Evolutionary conservation across 2,888 invertebrate genomes (phyloP), one percentile per base, ranked within the genome.

Genomic region (Pogonocherus hispidulus): DNA sequence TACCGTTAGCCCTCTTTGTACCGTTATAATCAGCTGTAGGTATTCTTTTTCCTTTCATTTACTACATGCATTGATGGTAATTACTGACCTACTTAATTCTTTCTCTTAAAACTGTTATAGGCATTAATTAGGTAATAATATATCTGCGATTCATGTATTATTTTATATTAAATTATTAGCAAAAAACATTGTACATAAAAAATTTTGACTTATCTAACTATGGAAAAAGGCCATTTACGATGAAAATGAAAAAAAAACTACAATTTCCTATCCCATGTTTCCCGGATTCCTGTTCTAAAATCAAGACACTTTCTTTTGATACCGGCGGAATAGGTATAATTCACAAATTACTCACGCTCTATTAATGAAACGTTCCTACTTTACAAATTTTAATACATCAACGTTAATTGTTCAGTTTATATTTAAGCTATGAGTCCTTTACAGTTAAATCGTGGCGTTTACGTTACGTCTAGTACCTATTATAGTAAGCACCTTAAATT

Each of bases 301-400:
- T n/a, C n/a, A n/a, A n/a, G 41, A 6, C 41, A 41, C 41, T 41
- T 41, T 41, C 41, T 41, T 41, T 41, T n/a, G n/a, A 41, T n/a
- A n/a, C 5, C 14, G 41, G 16, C n/a, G 2, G 41, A 1, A 41
- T n/a, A 41, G 11, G 5, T 8, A 37, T 41, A 41, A 41, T 41
- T 41, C 14, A n/a, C n/a, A 16, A 14, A 41, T 41, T 41, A 41
- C 5, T 41, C 8, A n/a, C 41, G 41, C 16, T 41, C 41, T 41
- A 5, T 14, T 41, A 41, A 41, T 41, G 5, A 14, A n/a, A 41
- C 16, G 14, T 41, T 41, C n/a, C 16, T 41, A 16, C 41, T 41
- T 14, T 5, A 41, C 14, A 41, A 41, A 41, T 41, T n/a, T 41
- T 41, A 41, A 41, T 41, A 14, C 4, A 8, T 8, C 27, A 14